These are phyloP conservation scores for Gastrophysa polygoni DNA, from an alignment of 2,888 invertebrate species.

Conservation along the genomic window DNA sequence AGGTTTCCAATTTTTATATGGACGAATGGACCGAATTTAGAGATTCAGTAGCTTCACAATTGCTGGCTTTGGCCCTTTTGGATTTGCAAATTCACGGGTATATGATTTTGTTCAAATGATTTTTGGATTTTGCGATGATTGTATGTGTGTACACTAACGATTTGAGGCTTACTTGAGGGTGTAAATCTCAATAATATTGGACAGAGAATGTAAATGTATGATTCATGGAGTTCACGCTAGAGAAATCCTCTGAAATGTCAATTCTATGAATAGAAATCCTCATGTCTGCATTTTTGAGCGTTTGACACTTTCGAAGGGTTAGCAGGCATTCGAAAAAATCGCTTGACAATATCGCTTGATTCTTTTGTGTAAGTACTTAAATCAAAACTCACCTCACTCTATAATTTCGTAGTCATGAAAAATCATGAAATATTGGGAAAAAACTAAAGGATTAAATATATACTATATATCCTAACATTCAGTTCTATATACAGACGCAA, in stretches of 20 bases:
- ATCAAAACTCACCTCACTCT: too few relatives aligned
- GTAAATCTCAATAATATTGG: constrained; percentile 38
- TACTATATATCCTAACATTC: too few relatives aligned
- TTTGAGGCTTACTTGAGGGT: constrained; percentile 47
- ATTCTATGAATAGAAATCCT: neutral
- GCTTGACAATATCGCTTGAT: too few relatives aligned
- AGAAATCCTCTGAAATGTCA: neutral
- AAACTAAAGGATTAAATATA: too few relatives aligned
- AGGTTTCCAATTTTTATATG: constrained; percentile 32
- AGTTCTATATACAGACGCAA: too few relatives aligned
- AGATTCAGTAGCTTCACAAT: constrained; percentile 45
- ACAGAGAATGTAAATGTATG: neutral
- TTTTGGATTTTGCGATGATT: constrained; percentile 32
- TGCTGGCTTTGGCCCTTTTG: constrained; percentile 37
- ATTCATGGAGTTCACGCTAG: neutral
- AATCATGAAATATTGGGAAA: too few relatives aligned
- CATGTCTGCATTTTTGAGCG: too few relatives aligned
- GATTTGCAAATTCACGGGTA: constrained; percentile 47
- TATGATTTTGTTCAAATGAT: constrained; percentile 42
- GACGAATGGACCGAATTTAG: constrained; percentile 36
- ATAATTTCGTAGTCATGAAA: too few relatives aligned
- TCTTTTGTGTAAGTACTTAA: too few relatives aligned
- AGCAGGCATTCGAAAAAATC: too few relatives aligned
- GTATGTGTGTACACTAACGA: constrained; percentile 41
- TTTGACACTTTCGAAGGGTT: too few relatives aligned